Conservation (phyloP, 2,797 vertebrate species). For the Arnoldichthys spilopterus region DNA sequence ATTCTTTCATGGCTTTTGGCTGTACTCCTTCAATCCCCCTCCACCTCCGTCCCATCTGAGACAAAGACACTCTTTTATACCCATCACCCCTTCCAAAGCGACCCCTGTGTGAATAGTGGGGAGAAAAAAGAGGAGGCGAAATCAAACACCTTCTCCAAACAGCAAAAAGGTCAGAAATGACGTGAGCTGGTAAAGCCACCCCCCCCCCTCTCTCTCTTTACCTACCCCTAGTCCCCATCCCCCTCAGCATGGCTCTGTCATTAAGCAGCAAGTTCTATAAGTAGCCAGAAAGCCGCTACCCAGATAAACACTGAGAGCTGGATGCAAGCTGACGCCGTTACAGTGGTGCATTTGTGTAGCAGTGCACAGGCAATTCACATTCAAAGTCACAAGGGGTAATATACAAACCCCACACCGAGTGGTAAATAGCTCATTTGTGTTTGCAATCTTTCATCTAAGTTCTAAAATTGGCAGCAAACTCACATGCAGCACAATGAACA, state of each 20-base stretch:
- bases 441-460: slow-evolving; percentile 16
- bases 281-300: slow-evolving; percentile 66
- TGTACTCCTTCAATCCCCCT: slow-evolving; percentile 27
- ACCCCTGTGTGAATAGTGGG: slow-evolving; percentile 68
- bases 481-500: slow-evolving; percentile 4
- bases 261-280: slow-evolving; percentile 78
- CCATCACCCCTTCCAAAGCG: slow-evolving; percentile 57
- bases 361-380: slow-evolving; percentile 51
- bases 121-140: slow-evolving; percentile 69
- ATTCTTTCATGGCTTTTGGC: slow-evolving; percentile 3
- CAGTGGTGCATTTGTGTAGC: slow-evolving; percentile 57
- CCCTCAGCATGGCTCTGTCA: slow-evolving; percentile 65
- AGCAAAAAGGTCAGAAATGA: slow-evolving; percentile 84
- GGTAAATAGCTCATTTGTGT: slow-evolving; percentile 32
- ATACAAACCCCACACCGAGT: slow-evolving; percentile 10
- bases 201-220: slow-evolving; percentile 15
- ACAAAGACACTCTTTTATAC: slow-evolving; percentile 77
- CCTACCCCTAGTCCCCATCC: neutral
- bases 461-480: neutral
- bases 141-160: slow-evolving; percentile 82
- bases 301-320: slow-evolving; percentile 60
- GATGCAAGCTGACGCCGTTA: slow-evolving; percentile 47
- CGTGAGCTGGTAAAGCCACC: slow-evolving; percentile 69
- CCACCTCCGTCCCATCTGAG: slow-evolving; percentile 38
- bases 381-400: slow-evolving; percentile 35